Evolutionary conservation across 1,140 invertebrate genomes (phyloP).

Genomic region (Drosophila nigrodunni): DNA sequence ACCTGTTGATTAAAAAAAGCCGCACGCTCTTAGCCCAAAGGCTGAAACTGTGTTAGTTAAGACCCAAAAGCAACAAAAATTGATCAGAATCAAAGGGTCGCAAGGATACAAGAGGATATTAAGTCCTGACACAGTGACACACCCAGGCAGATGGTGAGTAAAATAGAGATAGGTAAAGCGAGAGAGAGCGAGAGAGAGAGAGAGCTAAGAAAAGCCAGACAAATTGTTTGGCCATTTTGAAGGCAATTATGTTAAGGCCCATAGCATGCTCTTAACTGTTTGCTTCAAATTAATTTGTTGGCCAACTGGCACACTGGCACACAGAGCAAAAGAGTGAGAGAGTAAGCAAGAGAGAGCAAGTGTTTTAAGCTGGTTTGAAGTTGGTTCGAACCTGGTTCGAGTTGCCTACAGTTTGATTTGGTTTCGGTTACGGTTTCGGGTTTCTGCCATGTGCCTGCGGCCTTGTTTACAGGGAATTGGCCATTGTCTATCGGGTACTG

Average conservation of each 20-base stretch:
- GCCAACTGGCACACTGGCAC: neutral
- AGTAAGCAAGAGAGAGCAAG: neutral
- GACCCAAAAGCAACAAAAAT: slow-evolving; percentile 19
- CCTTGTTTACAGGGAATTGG: neutral
- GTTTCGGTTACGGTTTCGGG: neutral
- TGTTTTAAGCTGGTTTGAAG: slow-evolving; percentile 23
- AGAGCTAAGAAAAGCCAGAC: slow-evolving; percentile 35
- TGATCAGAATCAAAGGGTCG: slow-evolving; percentile 3
- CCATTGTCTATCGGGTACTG: neutral
- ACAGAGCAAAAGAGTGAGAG: neutral
- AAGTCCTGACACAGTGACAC: slow-evolving; percentile 11
- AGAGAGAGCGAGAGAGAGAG: neutral
- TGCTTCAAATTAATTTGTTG: slow-evolving; percentile 7
- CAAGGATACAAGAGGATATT: neutral
- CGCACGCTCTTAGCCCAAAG: neutral
- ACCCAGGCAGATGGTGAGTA: neutral
- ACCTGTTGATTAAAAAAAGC: slow-evolving; percentile 23
- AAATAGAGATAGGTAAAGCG: neutral
- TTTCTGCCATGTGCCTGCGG: slow-evolving; percentile 4
- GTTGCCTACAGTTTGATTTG: slow-evolving; percentile 5
- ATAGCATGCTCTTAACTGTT: slow-evolving; percentile 35
- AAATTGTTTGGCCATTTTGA: slow-evolving; percentile 43
- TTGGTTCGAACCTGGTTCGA: slow-evolving; percentile 38
- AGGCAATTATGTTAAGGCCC: slow-evolving; percentile 42
- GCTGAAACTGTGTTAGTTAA: slow-evolving; percentile 9